phyloP scores from a whole-genome alignment of 2,797 vertebrate species.

The Mormyrops boulengeri region DNA sequence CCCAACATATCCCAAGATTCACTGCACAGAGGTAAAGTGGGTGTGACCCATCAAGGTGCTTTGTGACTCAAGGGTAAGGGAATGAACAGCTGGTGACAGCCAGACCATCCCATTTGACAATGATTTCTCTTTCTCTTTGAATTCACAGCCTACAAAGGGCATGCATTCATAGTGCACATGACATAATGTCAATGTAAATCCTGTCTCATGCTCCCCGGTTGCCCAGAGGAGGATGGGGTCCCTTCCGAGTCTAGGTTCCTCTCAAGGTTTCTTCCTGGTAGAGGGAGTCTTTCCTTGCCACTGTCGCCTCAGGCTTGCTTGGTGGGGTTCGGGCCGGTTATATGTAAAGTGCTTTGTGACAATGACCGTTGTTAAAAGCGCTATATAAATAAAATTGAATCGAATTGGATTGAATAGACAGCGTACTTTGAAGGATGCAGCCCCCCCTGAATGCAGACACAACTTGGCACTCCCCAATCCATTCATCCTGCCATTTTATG shows the following conservation, averaged over 20 bases:
- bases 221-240: too few relatives aligned
- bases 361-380: too few relatives aligned
- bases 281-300: too few relatives aligned
- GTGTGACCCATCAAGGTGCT: neutral
- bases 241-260: too few relatives aligned
- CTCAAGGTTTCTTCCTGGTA: too few relatives aligned
- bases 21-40: neutral
- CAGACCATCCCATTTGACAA: neutral
- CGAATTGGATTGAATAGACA: too few relatives aligned
- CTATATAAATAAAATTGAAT: too few relatives aligned
- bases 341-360: too few relatives aligned
- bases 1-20: neutral
- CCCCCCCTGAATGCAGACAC: neutral
- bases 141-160: neutral
- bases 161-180: neutral
- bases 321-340: too few relatives aligned
- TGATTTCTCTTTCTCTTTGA: neutral
- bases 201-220: too few relatives aligned
- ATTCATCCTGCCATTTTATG: neutral
- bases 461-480: neutral
- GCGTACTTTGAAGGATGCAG: neutral
- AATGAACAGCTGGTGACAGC: neutral
- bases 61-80: neutral
- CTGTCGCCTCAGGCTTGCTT: too few relatives aligned
- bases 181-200: too few relatives aligned